Percentiles rank a stretch among this genome's conserved stretches.
Evolutionary conservation across 2,888 invertebrate species (phyloP).

Genomic region (Lissonota sp.): DNA sequence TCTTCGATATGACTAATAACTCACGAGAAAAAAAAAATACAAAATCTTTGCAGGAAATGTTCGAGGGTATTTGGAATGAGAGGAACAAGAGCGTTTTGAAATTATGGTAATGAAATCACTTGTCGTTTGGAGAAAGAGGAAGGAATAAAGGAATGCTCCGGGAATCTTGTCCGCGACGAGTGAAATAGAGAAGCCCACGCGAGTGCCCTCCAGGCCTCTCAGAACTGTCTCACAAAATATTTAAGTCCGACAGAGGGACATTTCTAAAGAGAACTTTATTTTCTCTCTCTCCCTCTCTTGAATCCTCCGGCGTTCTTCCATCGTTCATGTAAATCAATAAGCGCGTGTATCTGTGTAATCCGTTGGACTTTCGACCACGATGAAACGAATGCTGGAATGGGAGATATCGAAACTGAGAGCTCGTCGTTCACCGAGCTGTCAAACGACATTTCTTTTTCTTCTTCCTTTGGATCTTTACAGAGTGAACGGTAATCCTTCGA

Average conservation of each 20-base stretch:
- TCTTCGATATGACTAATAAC: background rate
- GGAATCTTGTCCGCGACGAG: background rate
- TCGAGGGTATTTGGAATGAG: constrained; percentile 3
- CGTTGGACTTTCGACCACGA: constrained; percentile 17
- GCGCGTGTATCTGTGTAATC: constrained; percentile 29
- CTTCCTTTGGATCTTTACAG: constrained; percentile 20
- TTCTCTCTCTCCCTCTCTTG: background rate
- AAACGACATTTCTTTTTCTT: constrained; percentile 42
- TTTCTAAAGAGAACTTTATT: constrained; percentile 10
- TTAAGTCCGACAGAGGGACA: background rate
- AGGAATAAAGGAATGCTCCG: constrained; percentile 3
- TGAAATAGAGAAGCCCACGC: constrained; percentile 31
- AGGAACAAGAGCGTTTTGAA: constrained; percentile 22
- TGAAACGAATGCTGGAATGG: constrained; percentile 21
- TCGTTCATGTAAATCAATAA: constrained; percentile 46
- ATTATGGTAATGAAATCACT: constrained; percentile 54
- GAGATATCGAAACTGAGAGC: constrained; percentile 30
- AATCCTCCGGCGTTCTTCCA: constrained; percentile 29
- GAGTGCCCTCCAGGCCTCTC: constrained; percentile 47
- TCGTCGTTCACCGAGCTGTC: constrained; percentile 50
- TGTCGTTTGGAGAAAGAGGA: constrained; percentile 3
- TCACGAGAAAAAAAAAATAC: background rate
- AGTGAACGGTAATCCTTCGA: constrained; percentile 64
- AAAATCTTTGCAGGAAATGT: constrained; percentile 15
- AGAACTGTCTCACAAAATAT: constrained; percentile 40